Evolutionary conservation across 92 coral and sea anemone species (phyloP), one percentile per base, ranked within the genome.

Genomic region (Porites evermanni): DNA sequence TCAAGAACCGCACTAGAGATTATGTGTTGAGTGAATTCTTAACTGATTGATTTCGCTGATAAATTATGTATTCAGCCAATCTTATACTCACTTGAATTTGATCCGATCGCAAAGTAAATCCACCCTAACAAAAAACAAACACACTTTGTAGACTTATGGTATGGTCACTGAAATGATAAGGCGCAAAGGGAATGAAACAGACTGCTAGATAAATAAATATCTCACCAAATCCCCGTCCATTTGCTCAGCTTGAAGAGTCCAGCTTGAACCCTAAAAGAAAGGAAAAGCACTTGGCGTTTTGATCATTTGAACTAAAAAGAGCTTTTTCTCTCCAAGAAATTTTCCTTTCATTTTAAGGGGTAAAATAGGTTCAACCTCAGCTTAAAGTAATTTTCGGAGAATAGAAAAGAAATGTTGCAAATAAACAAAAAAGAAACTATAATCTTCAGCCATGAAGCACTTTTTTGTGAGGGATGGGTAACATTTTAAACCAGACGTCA

Each of bases 171-270:
- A 70, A 70, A 12, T 70, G 4, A 23, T 19, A 12, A 13, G 18
- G 19, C 54, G 52, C 4, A 11, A 11, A 56, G 61, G 3, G 61
- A 38, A 4, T 38, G 6, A 2, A 6, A 6, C 47, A 38, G 0
- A 38, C 6, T 38, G 47, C 47, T 38, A 70, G 8, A 24, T 47
- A 51, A 7, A 3, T 9, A 3, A 16, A 17, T 16, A 44, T 11
- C 89, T 84, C 75, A 94, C 98, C 94, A 94, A 82, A 53, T 94
- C 93, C 9, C 98, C 98, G 70, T 94, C 95, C 95, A 92, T 94
- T 67, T 94, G 95, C 44, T 94, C 98, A 24, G 98, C 98, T 67
- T 94, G 98, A 4, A 94, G 84, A 21, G 93, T 94, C 98, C 98
- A 94, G 64, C 98, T 94, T 32, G 98, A 94, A 10, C 98, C 98